Evolutionary conservation across 2,797 vertebrate species (phyloP), one percentile per base, ranked within the genome.

Genomic region (Gila robusta): DNA sequence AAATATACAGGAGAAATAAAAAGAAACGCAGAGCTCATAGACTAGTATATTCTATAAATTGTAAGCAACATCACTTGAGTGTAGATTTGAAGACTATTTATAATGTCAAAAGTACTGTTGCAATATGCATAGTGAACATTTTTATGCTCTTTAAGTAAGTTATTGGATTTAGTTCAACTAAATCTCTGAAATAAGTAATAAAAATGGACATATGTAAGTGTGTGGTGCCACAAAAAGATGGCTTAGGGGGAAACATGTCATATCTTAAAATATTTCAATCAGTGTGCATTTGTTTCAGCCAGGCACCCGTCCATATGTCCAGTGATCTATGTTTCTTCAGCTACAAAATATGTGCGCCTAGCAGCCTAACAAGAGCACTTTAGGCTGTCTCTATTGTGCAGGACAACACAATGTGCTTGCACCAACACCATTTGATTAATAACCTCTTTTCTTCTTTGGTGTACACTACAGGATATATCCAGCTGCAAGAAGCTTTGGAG

Each of bases 381-480:
- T 83, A 83, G 73, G 67, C 78, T 89, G 88, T 89, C 80, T 86
- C 84, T 87, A 87, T 90, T 91, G 87, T 85, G 52, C 85, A 74
- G 93, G 94, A 94, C 94, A 94, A 94, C 94, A 95, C 95, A 95
- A 93, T 94, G 94, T 93, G 92, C 93, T 95, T 94, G 93, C 93
- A 94, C 91, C 93, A 94, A 93, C 92, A 94, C 94, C 47, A 73
- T 88, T 95, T 96, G 95, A 96, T 96, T 96, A 95, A 96, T 96
- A 93, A 94, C 94, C 94, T 94, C 93, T 93, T 94, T 95, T 94
- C 92, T 92, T 91, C 89, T 90, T 66, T 87, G 91, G 92, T 93
- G 93, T 95, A 94, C n/a, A n/a, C n/a, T n/a, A n/a, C 91, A 84
- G 93, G 95, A 96, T 94, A 95, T 92, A 94, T 95, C 94, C 94